Evolutionary conservation across 2,888 invertebrate species (phyloP).

Genomic region (Nemoura dubitans): DNA sequence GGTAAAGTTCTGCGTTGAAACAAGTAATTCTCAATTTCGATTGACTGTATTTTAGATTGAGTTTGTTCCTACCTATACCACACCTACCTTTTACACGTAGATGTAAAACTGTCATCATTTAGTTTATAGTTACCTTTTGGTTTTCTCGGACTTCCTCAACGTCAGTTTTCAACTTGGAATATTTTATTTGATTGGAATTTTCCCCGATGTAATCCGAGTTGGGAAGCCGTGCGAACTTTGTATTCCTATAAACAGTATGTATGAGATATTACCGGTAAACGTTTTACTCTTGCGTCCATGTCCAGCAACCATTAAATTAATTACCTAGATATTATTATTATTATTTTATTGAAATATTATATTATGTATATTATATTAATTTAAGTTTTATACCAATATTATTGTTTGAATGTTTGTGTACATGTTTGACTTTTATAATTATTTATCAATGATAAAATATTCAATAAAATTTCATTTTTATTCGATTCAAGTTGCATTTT

Average conservation of each 20-base stretch:
- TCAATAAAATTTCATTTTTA: conserved; percentile 15
- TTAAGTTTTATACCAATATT: conserved; percentile 24
- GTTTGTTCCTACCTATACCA: background rate
- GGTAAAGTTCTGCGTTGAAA: background rate
- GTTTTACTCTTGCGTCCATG: background rate
- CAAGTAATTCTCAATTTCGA: background rate
- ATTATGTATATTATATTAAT: background rate
- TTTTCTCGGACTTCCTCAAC: background rate
- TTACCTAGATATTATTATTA: background rate
- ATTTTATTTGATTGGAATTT: background rate
- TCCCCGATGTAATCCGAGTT: background rate
- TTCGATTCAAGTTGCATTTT: conserved; percentile 14
- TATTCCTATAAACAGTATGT: conserved; percentile 29
- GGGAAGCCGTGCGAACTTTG: background rate
- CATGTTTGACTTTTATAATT: conserved; percentile 29
- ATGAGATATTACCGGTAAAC: conserved; percentile 29
- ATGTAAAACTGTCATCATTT: conserved; percentile 14
- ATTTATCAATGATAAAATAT: conserved; percentile 15
- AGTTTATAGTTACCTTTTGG: background rate
- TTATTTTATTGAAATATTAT: conserved; percentile 29
- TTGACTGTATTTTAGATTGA: background rate
- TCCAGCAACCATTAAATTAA: conserved; percentile 22
- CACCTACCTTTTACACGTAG: background rate
- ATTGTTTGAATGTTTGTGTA: conserved; percentile 21
- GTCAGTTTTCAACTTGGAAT: background rate